phyloP scores from a whole-genome alignment of 1,140 invertebrate genomes.

The Lysiphlebus fabarum region DNA sequence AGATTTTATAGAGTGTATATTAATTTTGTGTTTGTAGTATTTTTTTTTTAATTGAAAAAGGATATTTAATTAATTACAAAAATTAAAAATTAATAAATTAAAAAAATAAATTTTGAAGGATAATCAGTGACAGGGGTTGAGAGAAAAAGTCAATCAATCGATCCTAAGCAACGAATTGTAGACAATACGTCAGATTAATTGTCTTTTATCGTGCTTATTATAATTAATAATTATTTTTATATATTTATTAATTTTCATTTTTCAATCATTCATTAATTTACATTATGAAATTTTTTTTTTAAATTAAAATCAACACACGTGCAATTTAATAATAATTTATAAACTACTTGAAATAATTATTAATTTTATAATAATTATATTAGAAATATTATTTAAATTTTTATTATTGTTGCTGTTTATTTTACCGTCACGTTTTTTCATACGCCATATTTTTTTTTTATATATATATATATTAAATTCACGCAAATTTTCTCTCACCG shows the following conservation, averaged over 20 bases:
- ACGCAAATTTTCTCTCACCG: background rate
- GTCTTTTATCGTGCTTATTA: background rate
- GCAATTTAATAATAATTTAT: too few relatives aligned
- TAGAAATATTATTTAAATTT: constrained; percentile 5
- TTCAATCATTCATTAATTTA: background rate
- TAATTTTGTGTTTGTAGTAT: too few relatives aligned
- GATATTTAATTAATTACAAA: too few relatives aligned
- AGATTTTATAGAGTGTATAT: too few relatives aligned
- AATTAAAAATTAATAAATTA: too few relatives aligned
- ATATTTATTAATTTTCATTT: background rate
- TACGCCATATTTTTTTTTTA: background rate
- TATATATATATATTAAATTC: background rate
- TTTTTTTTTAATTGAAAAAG: too few relatives aligned
- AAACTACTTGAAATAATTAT: too few relatives aligned
- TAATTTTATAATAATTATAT: too few relatives aligned
- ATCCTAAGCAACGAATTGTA: background rate
- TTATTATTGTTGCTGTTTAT: constrained; percentile 19
- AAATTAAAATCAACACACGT: too few relatives aligned
- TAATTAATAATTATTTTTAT: background rate
- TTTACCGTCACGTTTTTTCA: constrained; percentile 11
- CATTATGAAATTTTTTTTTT: too few relatives aligned
- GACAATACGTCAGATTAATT: constrained; percentile 15
- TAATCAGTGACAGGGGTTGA: background rate
- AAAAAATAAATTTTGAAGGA: too few relatives aligned
- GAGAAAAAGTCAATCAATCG: constrained; percentile 23